Conservation (phyloP, 2,113 vertebrate species). For the Proterorhinus semilunaris region DNA sequence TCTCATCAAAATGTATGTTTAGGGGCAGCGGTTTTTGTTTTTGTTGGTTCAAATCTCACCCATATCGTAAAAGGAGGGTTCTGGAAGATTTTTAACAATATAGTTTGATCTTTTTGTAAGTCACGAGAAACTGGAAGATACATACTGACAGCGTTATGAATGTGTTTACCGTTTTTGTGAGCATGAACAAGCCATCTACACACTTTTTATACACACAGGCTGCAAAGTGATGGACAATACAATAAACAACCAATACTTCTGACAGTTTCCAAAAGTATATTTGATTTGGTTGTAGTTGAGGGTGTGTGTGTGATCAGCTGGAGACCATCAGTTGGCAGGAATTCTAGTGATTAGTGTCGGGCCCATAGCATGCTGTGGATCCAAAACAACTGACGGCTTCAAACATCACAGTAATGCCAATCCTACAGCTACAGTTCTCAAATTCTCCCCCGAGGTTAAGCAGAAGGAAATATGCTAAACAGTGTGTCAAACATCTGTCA, state of each 20-base stretch:
- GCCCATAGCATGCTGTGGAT: conserved; percentile 10
- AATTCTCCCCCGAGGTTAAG: background rate
- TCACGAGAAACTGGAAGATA: no score
- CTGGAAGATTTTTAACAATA: no score
- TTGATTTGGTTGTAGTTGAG: conserved; percentile 43
- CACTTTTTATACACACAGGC: no score
- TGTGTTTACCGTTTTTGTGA: no score
- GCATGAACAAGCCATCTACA: no score
- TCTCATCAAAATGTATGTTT: no score
- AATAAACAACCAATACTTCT: background rate
- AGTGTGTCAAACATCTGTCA: background rate
- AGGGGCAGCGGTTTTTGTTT: no score
- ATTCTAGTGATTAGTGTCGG: conserved; percentile 48
- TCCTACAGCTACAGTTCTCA: background rate
- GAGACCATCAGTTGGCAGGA: conserved; percentile 12
- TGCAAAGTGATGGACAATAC: no score
- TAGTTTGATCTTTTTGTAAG: no score
- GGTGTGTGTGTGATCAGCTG: conserved; percentile 12
- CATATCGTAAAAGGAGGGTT: no score
- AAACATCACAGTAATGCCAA: conserved; percentile 19
- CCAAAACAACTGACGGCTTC: conserved; percentile 21
- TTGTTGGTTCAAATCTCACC: no score
- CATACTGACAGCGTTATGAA: no score
- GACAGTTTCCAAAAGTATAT: background rate
- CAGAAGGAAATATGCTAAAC: background rate